Base-by-base conservation (phyloP, 2,113 vertebrate species). In the Cyanoderma ruficeps region DNA sequence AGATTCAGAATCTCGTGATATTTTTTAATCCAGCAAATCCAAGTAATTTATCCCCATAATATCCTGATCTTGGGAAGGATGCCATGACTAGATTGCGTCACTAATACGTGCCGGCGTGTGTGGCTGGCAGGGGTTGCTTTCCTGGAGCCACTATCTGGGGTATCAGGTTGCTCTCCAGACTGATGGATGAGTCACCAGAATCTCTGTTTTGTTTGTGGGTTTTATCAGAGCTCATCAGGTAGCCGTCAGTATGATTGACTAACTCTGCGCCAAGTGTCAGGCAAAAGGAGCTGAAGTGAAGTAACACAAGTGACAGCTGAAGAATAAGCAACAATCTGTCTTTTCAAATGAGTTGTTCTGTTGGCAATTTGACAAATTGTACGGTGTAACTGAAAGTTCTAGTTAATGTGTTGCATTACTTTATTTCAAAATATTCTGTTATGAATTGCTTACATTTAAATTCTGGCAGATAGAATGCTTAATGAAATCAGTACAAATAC, bases 321-420 rank as follows among this genome's bases (percentile, higher is more conserved):
- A 96, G 96, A 97, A 96, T 96, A 97, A 97, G 94, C 94, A 96
- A 95, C 96, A 92, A 93, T 96, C 94, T 89, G 83, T 97, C 94
- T 96, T 90, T 90, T 95, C 93, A 94, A 96, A 93, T 93, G 92
- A 95, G 90, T 93, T 96, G 92, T 94, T 96, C 76, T 70, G 33
- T 33, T 96, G 95, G 95, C 96, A 95, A 93, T 88, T 95, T 94
- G 94, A 95, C 94, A 96, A 96, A 96, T 87, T 71, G 83, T 72
- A 57, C 2, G 9, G 92, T 90, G 89, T 84, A 90, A 59, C 92
- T 95, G 90, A 69, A 94, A 87, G 90, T 94, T 96, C 76, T 89
- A 53, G 71, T 89, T 96, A 94, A 95, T 94, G 49, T 94, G 76
- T 68, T 95, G 91, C 59, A 71, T 96, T 93, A 84, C 60, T 94